Base-by-base conservation (phyloP, 2,797 vertebrate species). In the Fistularia commersonii region DNA sequence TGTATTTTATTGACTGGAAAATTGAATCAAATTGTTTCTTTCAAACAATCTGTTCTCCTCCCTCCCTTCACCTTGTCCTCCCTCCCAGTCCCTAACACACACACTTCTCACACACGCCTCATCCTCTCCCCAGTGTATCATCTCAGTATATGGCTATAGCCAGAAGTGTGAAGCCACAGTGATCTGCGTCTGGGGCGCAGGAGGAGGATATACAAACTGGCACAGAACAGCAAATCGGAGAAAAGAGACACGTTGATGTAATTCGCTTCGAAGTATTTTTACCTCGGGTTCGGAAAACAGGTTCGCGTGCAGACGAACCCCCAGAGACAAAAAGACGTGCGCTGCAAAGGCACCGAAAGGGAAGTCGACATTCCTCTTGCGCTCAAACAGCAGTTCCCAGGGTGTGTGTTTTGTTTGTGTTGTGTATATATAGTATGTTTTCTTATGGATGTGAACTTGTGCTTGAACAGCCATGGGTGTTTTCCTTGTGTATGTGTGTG, bases 1-100 rank as follows among this genome's bases (percentile, higher is more conserved):
- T 94, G 93, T 66, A 92, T 93, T 97, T 97, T 97, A 98, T 98
- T 94, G 95, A 95, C 91, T 93, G 95, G 94, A 96, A 97, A 97
- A 98, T 97, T 98, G 94, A 98, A 98, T 97, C 94, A 95, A 97
- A 97, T 96, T 93, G 95, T 94, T 94, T 95, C 91, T 93, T 93
- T 94, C 93, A 94, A 94, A 93, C 93, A 92, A 86, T 86, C 83
- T 82, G 75, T 80, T 77, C 75, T 62, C 51, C 58, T 65, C 49
- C 8, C 41, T 41, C 41, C 32, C 39, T 42, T 34, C 23, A 23
- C 23, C 23, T 23, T 23, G 23, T 23, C 23, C 23, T 23, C 23
- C 23, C 23, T 23, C 23, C 23, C 23, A 23, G 23, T 36, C 55
- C 0, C 23, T 64, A 65, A 65, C 49, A 54, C 64, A 46, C 45